phyloP scores from a whole-genome alignment of 2,888 invertebrate genomes.

The Metopia argyrocephala region DNA sequence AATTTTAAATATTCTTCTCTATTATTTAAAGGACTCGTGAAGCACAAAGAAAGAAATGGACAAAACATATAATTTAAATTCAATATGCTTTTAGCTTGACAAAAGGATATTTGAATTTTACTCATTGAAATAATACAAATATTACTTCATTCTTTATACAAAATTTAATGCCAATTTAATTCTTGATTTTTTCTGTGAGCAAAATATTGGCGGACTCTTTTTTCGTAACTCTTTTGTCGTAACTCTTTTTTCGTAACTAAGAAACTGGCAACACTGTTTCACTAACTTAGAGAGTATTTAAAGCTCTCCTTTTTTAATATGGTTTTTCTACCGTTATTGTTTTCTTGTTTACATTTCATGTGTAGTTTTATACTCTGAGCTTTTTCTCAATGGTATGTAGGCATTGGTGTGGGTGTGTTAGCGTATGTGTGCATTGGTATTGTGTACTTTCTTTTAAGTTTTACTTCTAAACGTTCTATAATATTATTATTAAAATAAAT shows the following conservation, averaged over 20 bases:
- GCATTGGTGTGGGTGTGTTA: neutral
- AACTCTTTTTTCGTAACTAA: neutral
- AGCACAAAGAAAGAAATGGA: too few species aligned
- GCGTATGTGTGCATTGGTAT: neutral
- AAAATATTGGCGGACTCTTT: neutral
- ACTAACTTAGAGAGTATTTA: neutral
- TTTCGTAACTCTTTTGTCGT: too few species aligned
- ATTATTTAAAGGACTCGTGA: too few species aligned
- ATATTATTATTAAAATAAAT: too few species aligned
- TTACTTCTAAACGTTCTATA: too few species aligned
- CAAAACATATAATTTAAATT: too few species aligned
- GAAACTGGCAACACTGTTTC: neutral
- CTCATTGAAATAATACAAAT: too few species aligned
- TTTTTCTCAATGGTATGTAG: conserved; percentile 10
- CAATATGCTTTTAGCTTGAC: too few species aligned
- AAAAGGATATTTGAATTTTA: too few species aligned
- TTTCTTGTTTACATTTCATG: conserved; percentile 1
- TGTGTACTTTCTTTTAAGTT: neutral
- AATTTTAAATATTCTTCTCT: too few species aligned
- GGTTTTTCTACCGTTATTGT: too few species aligned
- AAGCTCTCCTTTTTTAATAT: conserved; percentile 15
- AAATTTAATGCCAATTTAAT: neutral
- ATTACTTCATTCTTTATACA: too few species aligned
- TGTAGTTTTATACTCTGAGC: conserved; percentile 22
- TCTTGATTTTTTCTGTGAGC: neutral